Conservation (phyloP, 1,140 invertebrate genomes). For the Penaeus indicus region DNA sequence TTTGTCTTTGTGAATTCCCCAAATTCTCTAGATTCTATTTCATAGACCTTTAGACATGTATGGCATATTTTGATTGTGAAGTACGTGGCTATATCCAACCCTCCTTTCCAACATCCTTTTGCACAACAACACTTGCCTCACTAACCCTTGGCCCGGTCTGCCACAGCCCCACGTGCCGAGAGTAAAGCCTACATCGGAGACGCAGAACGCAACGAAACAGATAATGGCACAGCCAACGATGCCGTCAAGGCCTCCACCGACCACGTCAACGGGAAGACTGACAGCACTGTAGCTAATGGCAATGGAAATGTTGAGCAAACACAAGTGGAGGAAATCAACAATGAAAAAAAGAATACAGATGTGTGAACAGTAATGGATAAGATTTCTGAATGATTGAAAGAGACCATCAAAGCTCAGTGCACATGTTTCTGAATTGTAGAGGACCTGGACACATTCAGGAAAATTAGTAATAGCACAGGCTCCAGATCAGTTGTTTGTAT, state of each 20-base stretch:
- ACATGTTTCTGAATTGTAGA: constrained; percentile 43
- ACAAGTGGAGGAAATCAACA: constrained; percentile 56
- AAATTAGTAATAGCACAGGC: constrained; percentile 46
- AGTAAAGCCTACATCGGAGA: constrained; percentile 63
- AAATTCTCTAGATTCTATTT: too few relatives aligned
- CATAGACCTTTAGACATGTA: too few relatives aligned
- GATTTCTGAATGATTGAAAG: constrained; percentile 26
- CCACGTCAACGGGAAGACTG: constrained; percentile 60
- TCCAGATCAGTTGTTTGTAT: constrained; percentile 42
- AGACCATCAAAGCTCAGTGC: constrained; percentile 46
- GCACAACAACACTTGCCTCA: constrained; percentile 46
- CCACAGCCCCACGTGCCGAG: constrained; percentile 60
- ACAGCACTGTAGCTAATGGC: constrained; percentile 53
- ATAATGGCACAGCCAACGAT: constrained; percentile 61
- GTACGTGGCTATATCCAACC: too few relatives aligned
- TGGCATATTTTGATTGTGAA: too few relatives aligned
- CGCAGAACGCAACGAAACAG: constrained; percentile 59
- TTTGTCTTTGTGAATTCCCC: too few relatives aligned
- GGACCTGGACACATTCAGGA: constrained; percentile 54
- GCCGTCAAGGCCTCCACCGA: constrained; percentile 53
- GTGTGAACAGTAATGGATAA: constrained; percentile 43
- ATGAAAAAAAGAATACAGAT: constrained; percentile 62
- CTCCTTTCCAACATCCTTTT: too few relatives aligned
- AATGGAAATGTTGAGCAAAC: constrained; percentile 62
- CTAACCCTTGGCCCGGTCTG: constrained; percentile 62